These are phyloP conservation scores for Epinephelus cyanopodus DNA, from an alignment of 2,113 vertebrate species.

Conservation along the genomic window DNA sequence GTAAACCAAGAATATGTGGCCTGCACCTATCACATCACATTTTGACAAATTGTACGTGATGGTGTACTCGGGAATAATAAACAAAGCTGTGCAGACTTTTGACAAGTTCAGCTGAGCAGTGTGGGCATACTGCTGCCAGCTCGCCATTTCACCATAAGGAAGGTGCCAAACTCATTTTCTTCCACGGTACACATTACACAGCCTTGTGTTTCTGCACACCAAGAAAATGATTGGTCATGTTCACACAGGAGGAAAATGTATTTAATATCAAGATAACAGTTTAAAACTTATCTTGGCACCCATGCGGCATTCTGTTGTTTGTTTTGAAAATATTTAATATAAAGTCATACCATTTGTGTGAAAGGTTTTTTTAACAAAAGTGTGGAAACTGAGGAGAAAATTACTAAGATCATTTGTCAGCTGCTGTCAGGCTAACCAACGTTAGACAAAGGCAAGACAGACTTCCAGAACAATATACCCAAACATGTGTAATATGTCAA, in stretches of 20 bases:
- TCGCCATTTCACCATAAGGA: not conserved
- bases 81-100: slow-evolving; percentile 18
- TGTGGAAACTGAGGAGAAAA: slow-evolving; percentile 19
- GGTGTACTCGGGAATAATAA: slow-evolving; percentile 17
- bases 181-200: slow-evolving; percentile 2
- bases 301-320: not conserved
- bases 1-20: not conserved
- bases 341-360: slow-evolving; percentile 4
- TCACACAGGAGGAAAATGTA: slow-evolving; percentile 36
- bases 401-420: not conserved
- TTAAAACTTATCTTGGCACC: slow-evolving; percentile 20
- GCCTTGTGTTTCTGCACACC: slow-evolving; percentile 2
- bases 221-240: slow-evolving; percentile 23
- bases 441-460: not conserved
- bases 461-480: not conserved
- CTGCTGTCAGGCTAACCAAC: not conserved
- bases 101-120: slow-evolving; percentile 25
- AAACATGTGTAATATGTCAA: not conserved
- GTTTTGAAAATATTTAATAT: slow-evolving; percentile 28
- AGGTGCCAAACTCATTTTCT: slow-evolving; percentile 22
- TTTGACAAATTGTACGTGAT: slow-evolving; percentile 26
- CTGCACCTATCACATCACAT: slow-evolving; percentile 26
- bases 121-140: slow-evolving; percentile 13
- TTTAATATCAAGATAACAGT: slow-evolving; percentile 31
- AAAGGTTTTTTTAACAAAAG: not conserved